Base-by-base conservation (phyloP, 2,113 vertebrate genomes). In the Suricata suricatta region DNA sequence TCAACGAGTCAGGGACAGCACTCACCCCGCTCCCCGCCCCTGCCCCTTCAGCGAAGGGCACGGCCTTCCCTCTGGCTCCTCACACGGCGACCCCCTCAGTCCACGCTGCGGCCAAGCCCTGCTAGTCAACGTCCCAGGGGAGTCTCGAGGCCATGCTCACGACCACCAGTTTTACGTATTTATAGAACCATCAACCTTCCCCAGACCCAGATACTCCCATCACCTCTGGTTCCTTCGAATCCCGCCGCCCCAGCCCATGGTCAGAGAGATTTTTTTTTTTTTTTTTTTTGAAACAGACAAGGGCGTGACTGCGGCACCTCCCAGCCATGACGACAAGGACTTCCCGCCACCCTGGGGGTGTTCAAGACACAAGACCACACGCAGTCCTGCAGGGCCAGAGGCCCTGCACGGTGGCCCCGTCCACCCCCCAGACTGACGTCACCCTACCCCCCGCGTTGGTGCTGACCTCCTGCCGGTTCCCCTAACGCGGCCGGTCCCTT, bases 11-110 rank as follows among this genome's bases (percentile, higher is more conserved):
- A n/a, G 47, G 14, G 17, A 33, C 21, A 81, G n/a, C 47, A 33
- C 31, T 60, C 27, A 0, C 1, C 2, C 44, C 1, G 1, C 29
- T 38, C 21, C 14, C 31, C 5, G 8, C 47, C 27, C 16, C 44
- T n/a, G 8, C 21, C 35, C n/a, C 29, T 95, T 66, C 31, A 11
- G n/a, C 2, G 15, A 23, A 57, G 35, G 41, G 11, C 2, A 13
- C 9, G 6, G 6, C 19, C 35, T n/a, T 72, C 33, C 38, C 23
- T 33, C 57, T 21, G 29, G 38, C 63, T 41, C 41, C 35, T 1
- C 66, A 57, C 50, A 23, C 9, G 5, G 14, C 44, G 31, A 14
- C 17, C 19, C 76, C 74, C 86, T 14, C 14, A 19, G 7, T 2
- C 68, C 57, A 7, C 2, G 23, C 0, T 35, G 54, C 66, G 17